A percentile compares a stretch with the other conserved stretches of the same genome.
phyloP scores from a whole-genome alignment of 2,888 invertebrate species.

The Digitonthophagus gazella region DNA sequence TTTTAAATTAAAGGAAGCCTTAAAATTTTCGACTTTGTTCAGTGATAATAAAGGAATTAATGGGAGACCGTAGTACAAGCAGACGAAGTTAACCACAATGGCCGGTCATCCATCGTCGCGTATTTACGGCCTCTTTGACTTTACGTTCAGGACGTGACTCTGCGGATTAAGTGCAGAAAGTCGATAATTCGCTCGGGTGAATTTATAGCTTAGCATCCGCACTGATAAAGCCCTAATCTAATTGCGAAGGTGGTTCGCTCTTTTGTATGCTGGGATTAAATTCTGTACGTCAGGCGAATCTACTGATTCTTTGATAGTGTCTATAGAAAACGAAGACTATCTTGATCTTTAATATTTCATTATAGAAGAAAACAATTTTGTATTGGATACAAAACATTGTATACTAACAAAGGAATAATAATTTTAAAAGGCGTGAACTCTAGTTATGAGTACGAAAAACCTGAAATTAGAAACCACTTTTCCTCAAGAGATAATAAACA shows the following conservation, averaged over 20 bases:
- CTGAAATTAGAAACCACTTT: background rate
- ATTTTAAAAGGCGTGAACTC: no score
- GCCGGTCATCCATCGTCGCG: conserved; percentile 10
- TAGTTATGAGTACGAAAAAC: background rate
- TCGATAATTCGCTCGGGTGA: conserved; percentile 14
- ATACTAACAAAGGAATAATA: no score
- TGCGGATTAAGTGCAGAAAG: conserved; percentile 14
- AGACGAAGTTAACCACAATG: conserved; percentile 7
- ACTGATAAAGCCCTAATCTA: conserved; percentile 14
- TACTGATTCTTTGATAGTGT: background rate
- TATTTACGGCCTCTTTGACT: conserved; percentile 16
- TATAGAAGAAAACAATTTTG: no score
- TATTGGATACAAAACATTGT: no score
- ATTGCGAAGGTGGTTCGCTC: conserved; percentile 15
- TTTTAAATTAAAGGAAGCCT: background rate
- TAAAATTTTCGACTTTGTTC: background rate
- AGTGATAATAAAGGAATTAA: background rate
- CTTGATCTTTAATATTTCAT: no score
- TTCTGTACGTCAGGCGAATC: background rate
- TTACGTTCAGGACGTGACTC: conserved; percentile 11
- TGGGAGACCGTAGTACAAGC: background rate
- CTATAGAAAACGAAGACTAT: background rate
- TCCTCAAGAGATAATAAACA: conserved; percentile 38
- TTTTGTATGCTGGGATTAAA: conserved; percentile 4
- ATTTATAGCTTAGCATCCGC: background rate